A percentile compares a stretch with the other conserved stretches of the same genome.
Evolutionary conservation across 30 jellyfish, hydroid and myxozoan genomes (phyloP).

Genomic region (Aurelia aurita): DNA sequence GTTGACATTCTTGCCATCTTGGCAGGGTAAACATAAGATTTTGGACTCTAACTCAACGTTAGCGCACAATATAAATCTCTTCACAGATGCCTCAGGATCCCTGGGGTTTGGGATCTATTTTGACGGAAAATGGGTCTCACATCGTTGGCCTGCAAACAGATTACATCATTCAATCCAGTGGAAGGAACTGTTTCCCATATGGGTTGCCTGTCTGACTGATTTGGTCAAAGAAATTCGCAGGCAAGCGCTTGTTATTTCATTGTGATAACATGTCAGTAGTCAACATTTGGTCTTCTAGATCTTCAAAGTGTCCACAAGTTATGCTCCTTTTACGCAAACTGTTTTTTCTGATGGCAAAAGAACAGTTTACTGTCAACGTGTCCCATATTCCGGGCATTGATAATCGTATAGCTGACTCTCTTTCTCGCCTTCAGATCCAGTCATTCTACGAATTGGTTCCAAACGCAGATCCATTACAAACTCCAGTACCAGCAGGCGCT

Average conservation of each 20-base stretch:
- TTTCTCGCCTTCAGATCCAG: constrained; percentile 7
- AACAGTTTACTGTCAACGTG: constrained; percentile 12
- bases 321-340: constrained; percentile 1
- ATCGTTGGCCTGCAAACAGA: too few relatives aligned
- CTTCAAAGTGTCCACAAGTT: constrained; percentile 1
- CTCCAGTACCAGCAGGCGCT: constrained; percentile 15
- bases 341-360: not conserved
- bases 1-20: too few relatives aligned
- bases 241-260: not conserved
- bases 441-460: constrained; percentile 10
- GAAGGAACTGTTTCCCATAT: not conserved
- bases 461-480: constrained; percentile 2
- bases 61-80: too few relatives aligned
- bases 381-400: not conserved
- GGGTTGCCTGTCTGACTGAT: not conserved
- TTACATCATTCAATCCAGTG: not conserved
- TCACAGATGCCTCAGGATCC: too few relatives aligned
- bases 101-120: too few relatives aligned
- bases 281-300: not conserved
- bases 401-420: not conserved
- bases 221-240: not conserved
- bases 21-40: too few relatives aligned
- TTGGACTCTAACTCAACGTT: too few relatives aligned
- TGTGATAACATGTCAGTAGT: constrained; percentile 19
- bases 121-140: too few relatives aligned